Base-by-base conservation (phyloP, 2,113 vertebrate genomes). In the Silurus glanis region DNA sequence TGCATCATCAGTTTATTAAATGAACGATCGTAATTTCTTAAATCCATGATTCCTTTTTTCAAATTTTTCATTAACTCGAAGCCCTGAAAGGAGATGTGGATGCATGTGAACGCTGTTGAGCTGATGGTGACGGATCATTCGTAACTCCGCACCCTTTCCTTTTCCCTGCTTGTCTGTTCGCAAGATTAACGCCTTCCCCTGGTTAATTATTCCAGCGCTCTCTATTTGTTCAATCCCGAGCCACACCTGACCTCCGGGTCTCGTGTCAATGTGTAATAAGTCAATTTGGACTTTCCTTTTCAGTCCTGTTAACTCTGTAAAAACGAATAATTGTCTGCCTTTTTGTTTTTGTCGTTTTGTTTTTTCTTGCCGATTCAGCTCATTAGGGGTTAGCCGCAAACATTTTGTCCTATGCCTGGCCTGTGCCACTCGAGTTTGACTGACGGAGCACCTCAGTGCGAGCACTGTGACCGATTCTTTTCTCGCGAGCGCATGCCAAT, bases 201-300 rank as follows among this genome's bases (percentile, higher is more conserved):
- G 93, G 94, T 95, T 95, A 95, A 95, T 95, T 93, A 94, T 95
- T 94, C 86, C 85, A 87, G 84, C 79, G 74, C 85, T 85, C 84
- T 45, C 61, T 84, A 89, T 93, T 93, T 86, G 92, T 89, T 86
- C 28, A 90, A 53, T 81, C 86, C 89, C 95, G 93, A 94, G 93
- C 93, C 92, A 90, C 87, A 85, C 55, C 88, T 92, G 91, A 93
- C 92, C 93, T 86, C 86, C 86, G 61, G 56, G 90, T 90, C 87
- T 80, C 89, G 83, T 89, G 92, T 93, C 93, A 93, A 89, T 83
- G 89, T 94, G 91, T 92, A 93, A 94, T 93, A 91, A 93, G 91
- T 92, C 90, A 85, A 90, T 92, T 91, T 90, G 86, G 90, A 90
- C 90, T 83, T 91, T 87, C 81, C 91, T 85, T 91, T 94, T 94